These are phyloP conservation scores for Lasius fuliginosus DNA, from an alignment of 2,888 invertebrate species.

Conservation along the genomic window DNA sequence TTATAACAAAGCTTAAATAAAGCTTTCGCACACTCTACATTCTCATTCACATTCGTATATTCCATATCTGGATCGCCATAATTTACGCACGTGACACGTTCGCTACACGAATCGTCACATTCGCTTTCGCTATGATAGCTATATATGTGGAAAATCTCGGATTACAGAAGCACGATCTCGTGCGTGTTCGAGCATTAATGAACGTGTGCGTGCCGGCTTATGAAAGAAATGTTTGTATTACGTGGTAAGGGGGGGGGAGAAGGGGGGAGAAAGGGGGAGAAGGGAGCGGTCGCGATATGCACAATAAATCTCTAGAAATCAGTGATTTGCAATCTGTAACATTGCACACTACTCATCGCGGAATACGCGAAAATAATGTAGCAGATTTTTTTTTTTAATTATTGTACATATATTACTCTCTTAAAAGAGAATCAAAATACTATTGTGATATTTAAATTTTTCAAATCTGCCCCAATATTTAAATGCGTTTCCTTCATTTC, in stretches of 20 bases:
- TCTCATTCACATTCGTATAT: background rate
- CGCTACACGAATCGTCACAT: slow-evolving; percentile 1
- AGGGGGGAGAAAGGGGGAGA: too few species aligned
- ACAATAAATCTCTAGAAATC: background rate
- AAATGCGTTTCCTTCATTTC: too few species aligned
- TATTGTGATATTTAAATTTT: background rate
- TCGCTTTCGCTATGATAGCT: slow-evolving; percentile 34
- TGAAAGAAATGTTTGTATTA: background rate
- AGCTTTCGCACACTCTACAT: background rate
- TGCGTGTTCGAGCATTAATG: background rate
- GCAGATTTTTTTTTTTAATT: background rate
- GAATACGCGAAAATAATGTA: background rate
- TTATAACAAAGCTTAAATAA: background rate
- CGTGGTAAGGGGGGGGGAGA: background rate
- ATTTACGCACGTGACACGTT: background rate
- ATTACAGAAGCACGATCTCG: background rate
- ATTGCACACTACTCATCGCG: background rate
- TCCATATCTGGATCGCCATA: background rate
- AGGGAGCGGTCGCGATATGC: background rate
- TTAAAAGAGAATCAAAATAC: background rate
- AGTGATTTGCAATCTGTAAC: background rate
- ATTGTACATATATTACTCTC: background rate
- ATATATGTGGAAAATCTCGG: background rate
- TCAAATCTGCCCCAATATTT: background rate
- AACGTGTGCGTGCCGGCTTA: background rate